These are phyloP conservation scores for Megathymus violae DNA, from an alignment of 1,140 invertebrate genomes.

Conservation along the genomic window DNA sequence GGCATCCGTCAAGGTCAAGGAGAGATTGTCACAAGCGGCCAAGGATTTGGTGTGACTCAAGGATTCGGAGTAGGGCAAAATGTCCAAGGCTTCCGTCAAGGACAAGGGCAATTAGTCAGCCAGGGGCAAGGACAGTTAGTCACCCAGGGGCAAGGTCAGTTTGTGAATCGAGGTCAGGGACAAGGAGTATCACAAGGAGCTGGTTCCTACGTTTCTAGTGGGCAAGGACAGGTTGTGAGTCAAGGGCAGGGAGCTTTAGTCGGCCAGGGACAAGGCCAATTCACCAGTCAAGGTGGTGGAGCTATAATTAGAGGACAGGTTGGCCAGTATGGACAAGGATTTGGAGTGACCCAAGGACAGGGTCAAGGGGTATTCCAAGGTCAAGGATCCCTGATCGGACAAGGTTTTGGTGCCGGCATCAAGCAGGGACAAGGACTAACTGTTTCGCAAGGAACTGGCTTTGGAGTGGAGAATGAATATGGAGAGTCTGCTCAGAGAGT, in stretches of 20 bases:
- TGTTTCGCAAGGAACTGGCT: constrained; percentile 36
- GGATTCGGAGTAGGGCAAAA: not conserved
- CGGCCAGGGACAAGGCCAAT: constrained; percentile 32
- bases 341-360: constrained; percentile 10
- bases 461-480: constrained; percentile 54
- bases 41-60: not conserved
- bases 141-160: constrained; percentile 14
- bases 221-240: constrained; percentile 19
- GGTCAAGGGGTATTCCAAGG: constrained; percentile 38
- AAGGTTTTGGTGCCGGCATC: constrained; percentile 33
- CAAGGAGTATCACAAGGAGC: not conserved
- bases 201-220: constrained; percentile 1
- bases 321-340: constrained; percentile 22
- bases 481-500: constrained; percentile 59
- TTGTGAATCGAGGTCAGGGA: constrained; percentile 10
- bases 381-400: constrained; percentile 2
- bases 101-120: not conserved
- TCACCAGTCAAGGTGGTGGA: constrained; percentile 33
- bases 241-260: constrained; percentile 30
- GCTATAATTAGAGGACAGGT: constrained; percentile 22
- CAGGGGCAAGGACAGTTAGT: constrained; percentile 16
- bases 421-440: constrained; percentile 25
- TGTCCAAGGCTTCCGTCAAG: not conserved
- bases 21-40: no score
- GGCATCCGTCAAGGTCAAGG: no score